Conservation (phyloP, 2,797 vertebrate genomes). For the Myoxocephalus aenaeus region DNA sequence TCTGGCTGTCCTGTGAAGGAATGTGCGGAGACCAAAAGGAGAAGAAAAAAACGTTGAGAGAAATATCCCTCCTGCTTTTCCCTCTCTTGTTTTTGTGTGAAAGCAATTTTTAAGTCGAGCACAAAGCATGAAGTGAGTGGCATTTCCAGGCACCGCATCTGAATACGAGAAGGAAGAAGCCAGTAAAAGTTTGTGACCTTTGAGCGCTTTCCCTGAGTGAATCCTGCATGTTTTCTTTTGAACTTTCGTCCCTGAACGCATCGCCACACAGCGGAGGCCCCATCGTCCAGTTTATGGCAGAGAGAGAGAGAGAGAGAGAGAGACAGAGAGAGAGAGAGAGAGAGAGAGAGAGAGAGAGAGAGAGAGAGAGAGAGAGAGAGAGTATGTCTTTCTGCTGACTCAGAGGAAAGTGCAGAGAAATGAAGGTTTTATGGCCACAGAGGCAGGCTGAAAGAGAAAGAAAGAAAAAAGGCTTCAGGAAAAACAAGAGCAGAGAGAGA, state of each 20-base stretch:
- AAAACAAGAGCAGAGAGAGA: conserved; percentile 12
- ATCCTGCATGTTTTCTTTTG: conserved; percentile 18
- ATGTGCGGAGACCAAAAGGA: conserved; percentile 38
- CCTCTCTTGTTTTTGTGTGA: background rate
- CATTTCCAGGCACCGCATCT: background rate
- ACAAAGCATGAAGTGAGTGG: background rate
- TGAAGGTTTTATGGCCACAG: conserved; percentile 74
- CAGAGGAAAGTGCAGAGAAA: conserved; percentile 78
- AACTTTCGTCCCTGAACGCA: conserved; percentile 29
- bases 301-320: conserved; percentile 20
- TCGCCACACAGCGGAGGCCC: conserved; percentile 1
- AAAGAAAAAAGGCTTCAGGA: conserved; percentile 11
- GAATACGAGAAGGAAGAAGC: background rate
- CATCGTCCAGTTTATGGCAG: conserved; percentile 10
- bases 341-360: conserved; percentile 19
- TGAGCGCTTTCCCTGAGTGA: conserved; percentile 11
- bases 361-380: conserved; percentile 18
- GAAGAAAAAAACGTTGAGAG: background rate
- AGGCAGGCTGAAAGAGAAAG: conserved; percentile 35
- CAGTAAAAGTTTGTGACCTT: conserved; percentile 8
- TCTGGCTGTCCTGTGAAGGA: conserved; percentile 45
- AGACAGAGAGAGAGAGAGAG: conserved; percentile 17
- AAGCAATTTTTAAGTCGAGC: background rate
- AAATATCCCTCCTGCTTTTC: background rate
- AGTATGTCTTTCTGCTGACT: conserved; percentile 77